Evolutionary conservation across 1,140 invertebrate species (phyloP), one percentile per base, ranked within the genome.

Genomic region (Camponotus vicinus): DNA sequence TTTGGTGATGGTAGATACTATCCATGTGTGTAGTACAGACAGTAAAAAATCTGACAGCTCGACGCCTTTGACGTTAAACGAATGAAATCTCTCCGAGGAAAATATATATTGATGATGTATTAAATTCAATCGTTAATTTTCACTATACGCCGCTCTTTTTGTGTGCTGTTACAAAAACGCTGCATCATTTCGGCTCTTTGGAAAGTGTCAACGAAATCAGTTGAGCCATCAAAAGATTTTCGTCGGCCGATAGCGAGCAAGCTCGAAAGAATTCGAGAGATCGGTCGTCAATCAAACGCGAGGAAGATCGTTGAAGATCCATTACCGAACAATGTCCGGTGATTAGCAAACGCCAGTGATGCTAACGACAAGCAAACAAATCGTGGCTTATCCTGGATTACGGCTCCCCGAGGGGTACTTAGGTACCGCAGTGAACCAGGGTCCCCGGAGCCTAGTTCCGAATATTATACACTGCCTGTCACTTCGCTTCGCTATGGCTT

Each of bases 281-380:
- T 90, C 89, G 89, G 52, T 49, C 78, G 90, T 90, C 91, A 86
- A 89, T 93, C 88, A 88, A 57, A 21, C 49, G 27, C 32, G 71
- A 45, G 34, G 55, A 37, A 80, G 73, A 84, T 82, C 84, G 87
- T 88, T 71, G 82, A 86, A 91, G 91, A 93, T 93, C 93, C 92
- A 93, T 94, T 93, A 93, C 93, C 57, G 82, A 86, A 93, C 92
- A 93, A 93, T 93, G 90, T 83, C 71, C 45, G 84, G 87, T 92
- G 93, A 94, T 94, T 94, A 94, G 89, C 88, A 86, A 90, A 89
- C 83, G 82, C 86, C 88, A 78, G 79, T 83, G 76, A 92, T 89
- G 89, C 92, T 92, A 94, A 92, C 93, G 92, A 93, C 92, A 92
- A 91, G 73, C 92, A 94, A 94, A 94, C 93, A 94, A 94, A 93